phyloP scores from a whole-genome alignment of 2,113 vertebrate genomes.

The Puffinus mauretanicus region DNA sequence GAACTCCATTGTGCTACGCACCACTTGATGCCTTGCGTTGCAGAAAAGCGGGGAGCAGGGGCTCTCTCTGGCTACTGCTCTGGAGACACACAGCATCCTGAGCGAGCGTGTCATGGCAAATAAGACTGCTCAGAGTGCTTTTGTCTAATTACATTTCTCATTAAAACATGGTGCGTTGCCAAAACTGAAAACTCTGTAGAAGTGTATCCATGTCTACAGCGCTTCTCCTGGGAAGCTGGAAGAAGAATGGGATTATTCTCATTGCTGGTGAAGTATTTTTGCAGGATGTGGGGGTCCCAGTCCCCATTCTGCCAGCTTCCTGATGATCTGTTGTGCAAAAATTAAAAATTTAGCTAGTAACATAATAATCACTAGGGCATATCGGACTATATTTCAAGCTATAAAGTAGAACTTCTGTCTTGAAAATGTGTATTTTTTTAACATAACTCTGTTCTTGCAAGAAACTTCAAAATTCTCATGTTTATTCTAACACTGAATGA shows the following conservation, averaged over 20 bases:
- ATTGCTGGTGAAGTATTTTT: neutral
- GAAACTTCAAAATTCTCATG: neutral
- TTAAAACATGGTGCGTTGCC: neutral
- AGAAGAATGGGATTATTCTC: neutral
- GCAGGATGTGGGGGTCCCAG: neutral
- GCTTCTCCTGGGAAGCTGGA: neutral
- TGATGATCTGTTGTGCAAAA: neutral
- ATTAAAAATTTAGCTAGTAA: neutral
- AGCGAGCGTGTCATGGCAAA: neutral
- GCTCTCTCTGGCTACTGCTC: neutral
- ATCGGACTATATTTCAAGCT: neutral
- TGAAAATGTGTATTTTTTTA: neutral
- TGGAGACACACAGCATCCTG: neutral
- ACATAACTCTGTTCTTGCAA: neutral
- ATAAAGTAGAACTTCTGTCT: neutral
- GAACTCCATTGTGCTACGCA: accelerated
- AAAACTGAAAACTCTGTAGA: neutral
- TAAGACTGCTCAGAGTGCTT: neutral
- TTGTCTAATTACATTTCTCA: neutral
- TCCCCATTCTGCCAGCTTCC: neutral
- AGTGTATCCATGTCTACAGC: neutral
- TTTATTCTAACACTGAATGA: neutral
- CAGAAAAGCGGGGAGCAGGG: neutral
- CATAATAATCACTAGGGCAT: neutral
- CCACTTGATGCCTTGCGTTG: accelerated